Evolutionary conservation across 1,140 invertebrate species (phyloP).

Genomic region (Panonychus citri): DNA sequence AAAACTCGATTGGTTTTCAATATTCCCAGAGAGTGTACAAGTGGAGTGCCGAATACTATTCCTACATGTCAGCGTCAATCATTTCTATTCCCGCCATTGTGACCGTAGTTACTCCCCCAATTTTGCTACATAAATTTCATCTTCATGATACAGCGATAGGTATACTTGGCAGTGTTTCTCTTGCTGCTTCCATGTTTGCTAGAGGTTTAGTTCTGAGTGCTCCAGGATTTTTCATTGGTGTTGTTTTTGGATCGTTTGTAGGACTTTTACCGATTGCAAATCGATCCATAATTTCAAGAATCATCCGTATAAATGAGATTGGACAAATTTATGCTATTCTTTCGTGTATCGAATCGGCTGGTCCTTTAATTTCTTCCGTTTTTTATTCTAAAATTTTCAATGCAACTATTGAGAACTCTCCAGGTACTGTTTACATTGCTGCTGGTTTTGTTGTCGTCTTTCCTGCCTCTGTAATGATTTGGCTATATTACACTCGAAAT

Average conservation of each 20-base stretch:
- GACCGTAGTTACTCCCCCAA: neutral
- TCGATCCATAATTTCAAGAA: conserved; percentile 5
- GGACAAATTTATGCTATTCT: conserved; percentile 6
- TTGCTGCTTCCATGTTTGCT: neutral
- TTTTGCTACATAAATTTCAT: conserved; percentile 3
- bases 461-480: conserved; percentile 3
- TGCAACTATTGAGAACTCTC: conserved; percentile 3
- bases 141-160: neutral
- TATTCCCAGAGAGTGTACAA: conserved; percentile 4
- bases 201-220: neutral
- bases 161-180: conserved; percentile 2
- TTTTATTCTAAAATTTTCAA: conserved; percentile 4
- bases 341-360: conserved; percentile 1
- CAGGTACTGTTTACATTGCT: conserved; percentile 1
- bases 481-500: too few relatives aligned
- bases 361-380: conserved; percentile 2
- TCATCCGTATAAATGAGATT: conserved; percentile 3
- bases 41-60: conserved; percentile 7
- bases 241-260: neutral
- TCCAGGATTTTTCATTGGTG: conserved; percentile 1
- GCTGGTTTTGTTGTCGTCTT: conserved; percentile 1
- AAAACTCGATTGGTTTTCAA: conserved; percentile 2
- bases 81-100: neutral
- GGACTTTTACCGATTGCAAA: conserved; percentile 2
- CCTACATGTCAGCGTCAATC: neutral